phyloP scores from a whole-genome alignment of 2,888 invertebrate genomes.

The Mimachlamys varia region DNA sequence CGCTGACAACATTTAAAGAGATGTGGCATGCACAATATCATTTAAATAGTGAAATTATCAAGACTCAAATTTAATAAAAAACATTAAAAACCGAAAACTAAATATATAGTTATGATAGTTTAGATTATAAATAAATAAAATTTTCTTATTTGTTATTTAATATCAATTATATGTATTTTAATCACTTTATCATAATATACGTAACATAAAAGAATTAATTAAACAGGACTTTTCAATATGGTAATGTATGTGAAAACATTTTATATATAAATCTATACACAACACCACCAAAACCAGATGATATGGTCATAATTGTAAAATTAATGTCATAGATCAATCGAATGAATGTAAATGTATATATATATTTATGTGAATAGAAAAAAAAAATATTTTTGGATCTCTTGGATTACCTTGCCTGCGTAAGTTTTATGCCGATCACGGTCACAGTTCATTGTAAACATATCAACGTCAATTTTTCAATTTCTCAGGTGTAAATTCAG shows the following conservation, averaged over 20 bases:
- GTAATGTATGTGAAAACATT: background rate
- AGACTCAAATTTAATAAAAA: background rate
- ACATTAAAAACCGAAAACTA: background rate
- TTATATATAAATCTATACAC: background rate
- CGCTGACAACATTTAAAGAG: too few relatives aligned
- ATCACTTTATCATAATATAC: background rate
- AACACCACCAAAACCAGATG: constrained; percentile 5
- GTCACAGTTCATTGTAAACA: too few relatives aligned
- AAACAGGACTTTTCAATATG: background rate
- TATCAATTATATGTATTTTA: background rate
- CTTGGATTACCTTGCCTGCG: too few relatives aligned
- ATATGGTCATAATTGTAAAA: constrained; percentile 3
- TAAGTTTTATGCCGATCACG: too few relatives aligned
- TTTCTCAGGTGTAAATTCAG: too few relatives aligned
- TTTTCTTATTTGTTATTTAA: background rate
- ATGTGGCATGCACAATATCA: too few relatives aligned
- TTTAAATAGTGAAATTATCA: background rate
- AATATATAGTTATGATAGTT: background rate
- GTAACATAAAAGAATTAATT: background rate
- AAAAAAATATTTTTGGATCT: too few relatives aligned
- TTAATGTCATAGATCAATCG: background rate
- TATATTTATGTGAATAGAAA: too few relatives aligned
- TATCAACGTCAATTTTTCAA: too few relatives aligned
- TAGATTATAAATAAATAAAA: background rate
- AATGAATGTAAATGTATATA: background rate